Evolutionary conservation across 2,797 vertebrate genomes (phyloP), one percentile per base, ranked within the genome.

Genomic region (Luscinia megarhynchos): DNA sequence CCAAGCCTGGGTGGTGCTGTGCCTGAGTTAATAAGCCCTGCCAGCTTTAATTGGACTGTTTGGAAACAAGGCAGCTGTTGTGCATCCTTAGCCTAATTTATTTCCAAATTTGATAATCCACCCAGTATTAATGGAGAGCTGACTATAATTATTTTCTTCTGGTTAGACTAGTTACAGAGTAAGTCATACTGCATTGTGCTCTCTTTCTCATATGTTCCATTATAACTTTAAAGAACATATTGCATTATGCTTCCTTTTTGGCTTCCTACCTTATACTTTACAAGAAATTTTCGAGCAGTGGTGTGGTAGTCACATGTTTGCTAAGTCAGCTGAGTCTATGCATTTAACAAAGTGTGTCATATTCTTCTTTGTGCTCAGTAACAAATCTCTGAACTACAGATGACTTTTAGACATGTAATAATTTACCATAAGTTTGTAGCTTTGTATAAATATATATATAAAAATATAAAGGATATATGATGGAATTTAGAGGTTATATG

Each of bases 91-190:
- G 73, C 48, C 32, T 81, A 93, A 94, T 90, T 88, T 90, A 82
- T 96, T 95, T 96, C 88, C 94, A 95, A 93, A 96, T 95, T 95
- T 86, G 93, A 96, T 96, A 95, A 95, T 96, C 90, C 90, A 86
- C 91, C 80, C 85, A 59, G 77, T 66, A 91, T 93, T 96, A 94
- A 93, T 91, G 93, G 91, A 76, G 83, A 86, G 85, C 85, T 91
- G 91, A 55, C 90, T 94, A 5, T 91, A 96, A 96, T 95, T 93
- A 94, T 48, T 58, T 93, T 90, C 92, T 95, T 92, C 96, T 89
- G 68, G 92, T 94, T 94, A 81, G 84, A 89, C 90, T 85, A 87
- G 89, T 96, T 93, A 45, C 66, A 85, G 75, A 61, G 50, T 95
- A 91, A 95, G 84, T 93, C 94, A 85, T 48, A 24, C 15, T 89